A percentile compares a stretch with the other conserved stretches of the same genome.
These are phyloP conservation scores for Exaiptasia diaphana DNA, from an alignment of 64 coral and sea anemone species.

Conservation along the genomic window DNA sequence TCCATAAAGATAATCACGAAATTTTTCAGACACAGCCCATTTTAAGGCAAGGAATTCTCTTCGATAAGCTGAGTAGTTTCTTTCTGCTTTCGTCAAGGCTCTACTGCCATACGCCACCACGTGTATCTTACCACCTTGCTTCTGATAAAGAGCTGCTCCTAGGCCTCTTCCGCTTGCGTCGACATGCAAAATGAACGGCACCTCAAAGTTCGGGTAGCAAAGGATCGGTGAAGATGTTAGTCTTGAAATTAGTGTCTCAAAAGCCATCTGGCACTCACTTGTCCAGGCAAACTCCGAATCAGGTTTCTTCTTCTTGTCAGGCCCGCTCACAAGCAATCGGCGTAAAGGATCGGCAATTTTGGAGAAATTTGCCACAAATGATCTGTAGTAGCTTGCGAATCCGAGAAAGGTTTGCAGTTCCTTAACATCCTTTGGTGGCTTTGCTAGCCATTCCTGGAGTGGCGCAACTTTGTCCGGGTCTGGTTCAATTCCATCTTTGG, in stretches of 20 bases:
- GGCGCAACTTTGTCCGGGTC: conserved; percentile 47
- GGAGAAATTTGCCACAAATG: conserved; percentile 11
- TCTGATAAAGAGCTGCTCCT: conserved; percentile 48
- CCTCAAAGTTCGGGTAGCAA: conserved; percentile 20
- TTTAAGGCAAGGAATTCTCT: conserved; percentile 39
- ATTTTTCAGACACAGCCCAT: conserved; percentile 23
- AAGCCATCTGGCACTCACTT: conserved; percentile 14
- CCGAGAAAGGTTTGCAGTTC: conserved; percentile 65
- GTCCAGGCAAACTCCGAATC: neutral
- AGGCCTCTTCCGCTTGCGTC: conserved; percentile 16
- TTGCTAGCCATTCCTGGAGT: conserved; percentile 24
- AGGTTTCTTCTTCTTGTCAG: neutral
- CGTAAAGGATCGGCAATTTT: conserved; percentile 10
- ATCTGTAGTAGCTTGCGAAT: conserved; percentile 36
- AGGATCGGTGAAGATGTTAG: conserved; percentile 46
- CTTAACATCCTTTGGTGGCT: conserved; percentile 2
- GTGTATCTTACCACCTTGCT: neutral
- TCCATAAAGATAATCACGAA: conserved; percentile 16
- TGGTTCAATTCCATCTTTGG: neutral
- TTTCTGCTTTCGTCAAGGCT: conserved; percentile 36
- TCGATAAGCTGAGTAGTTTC: conserved; percentile 39
- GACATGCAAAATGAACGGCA: neutral
- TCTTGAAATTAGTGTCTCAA: conserved; percentile 7
- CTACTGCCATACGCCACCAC: conserved; percentile 57
- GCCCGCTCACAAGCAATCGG: neutral